Base-by-base conservation (phyloP, 1,140 invertebrate genomes). In the Pantala flavescens region DNA sequence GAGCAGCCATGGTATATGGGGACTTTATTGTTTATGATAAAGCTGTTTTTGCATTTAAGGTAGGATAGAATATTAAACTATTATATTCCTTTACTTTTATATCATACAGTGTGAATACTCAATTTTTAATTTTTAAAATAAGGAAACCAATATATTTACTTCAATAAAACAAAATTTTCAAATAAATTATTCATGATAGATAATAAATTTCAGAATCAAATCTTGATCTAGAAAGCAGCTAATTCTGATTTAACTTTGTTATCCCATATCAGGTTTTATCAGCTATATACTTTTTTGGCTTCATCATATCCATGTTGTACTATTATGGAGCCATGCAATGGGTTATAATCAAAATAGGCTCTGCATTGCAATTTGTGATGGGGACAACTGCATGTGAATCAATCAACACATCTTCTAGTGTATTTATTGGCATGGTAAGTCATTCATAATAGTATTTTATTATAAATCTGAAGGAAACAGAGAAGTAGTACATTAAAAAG, bases 371-470 rank as follows among this genome's bases (percentile, higher is more conserved):
- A 77, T 80, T 81, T 0, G 84, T 91, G 3, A 85, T 97, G 79
- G 91, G 89, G 23, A 98, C 95, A 2, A 96, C 96, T 0, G 91
- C 95, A 16, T 95, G 93, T 72, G 96, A 98, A 83, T 96, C 94
- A 74, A 88, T 97, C 24, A 95, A 90, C 77, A 89, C 93, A 21
- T 90, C 93, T 3, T 93, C 92, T 0, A 96, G 95, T 81, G 92
- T 95, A 16, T 97, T 97, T 79, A 82, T 98, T 3, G 94, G 95
- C 79, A 92, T 92, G 91, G 92, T 93, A 83, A 83, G 77, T 79
- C 71, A 24, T 71, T 55, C n/a, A 79, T 74, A 77, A 78, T 74
- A n/a, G n/a, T n/a, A n/a, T n/a, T n/a, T n/a, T n/a, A n/a, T n/a
- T n/a, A n/a, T n/a, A n/a, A n/a, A n/a, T n/a, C n/a, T n/a, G n/a